These are phyloP conservation scores for Pterocles orientalis DNA, from an alignment of 2,113 vertebrate genomes.

Conservation along the genomic window DNA sequence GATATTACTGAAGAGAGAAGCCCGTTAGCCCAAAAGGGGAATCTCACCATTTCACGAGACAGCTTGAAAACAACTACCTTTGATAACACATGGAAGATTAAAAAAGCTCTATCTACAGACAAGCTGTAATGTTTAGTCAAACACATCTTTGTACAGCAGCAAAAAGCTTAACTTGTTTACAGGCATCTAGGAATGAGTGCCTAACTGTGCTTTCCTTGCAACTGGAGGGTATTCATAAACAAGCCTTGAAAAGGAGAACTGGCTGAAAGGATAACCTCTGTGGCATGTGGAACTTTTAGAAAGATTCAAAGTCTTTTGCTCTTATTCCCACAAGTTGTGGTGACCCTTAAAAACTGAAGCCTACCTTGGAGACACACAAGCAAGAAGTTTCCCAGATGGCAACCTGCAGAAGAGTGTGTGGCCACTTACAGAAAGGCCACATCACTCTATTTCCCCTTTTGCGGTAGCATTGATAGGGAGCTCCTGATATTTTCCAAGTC, in stretches of 20 bases:
- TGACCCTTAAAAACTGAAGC: not conserved
- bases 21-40: not conserved
- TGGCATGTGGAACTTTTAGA: not conserved
- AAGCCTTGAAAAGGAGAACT: not conserved
- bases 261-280: not conserved
- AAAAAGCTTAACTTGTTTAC: not conserved
- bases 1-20: not conserved
- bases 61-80: not conserved
- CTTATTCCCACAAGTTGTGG: not conserved
- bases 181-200: not conserved
- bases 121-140: not conserved
- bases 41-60: not conserved
- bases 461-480: not conserved
- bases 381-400: not conserved
- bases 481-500: not conserved
- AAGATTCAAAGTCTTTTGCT: not conserved
- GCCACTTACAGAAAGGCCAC: not conserved
- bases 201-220: not conserved
- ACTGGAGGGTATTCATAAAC: not conserved
- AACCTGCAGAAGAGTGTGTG: not conserved
- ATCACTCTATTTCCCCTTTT: rapidly evolving
- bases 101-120: not conserved
- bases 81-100: not conserved
- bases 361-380: not conserved
- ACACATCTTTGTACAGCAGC: not conserved